Evolutionary conservation across 2,797 vertebrate species (phyloP).

Genomic region (Limnodromus scolopaceus): DNA sequence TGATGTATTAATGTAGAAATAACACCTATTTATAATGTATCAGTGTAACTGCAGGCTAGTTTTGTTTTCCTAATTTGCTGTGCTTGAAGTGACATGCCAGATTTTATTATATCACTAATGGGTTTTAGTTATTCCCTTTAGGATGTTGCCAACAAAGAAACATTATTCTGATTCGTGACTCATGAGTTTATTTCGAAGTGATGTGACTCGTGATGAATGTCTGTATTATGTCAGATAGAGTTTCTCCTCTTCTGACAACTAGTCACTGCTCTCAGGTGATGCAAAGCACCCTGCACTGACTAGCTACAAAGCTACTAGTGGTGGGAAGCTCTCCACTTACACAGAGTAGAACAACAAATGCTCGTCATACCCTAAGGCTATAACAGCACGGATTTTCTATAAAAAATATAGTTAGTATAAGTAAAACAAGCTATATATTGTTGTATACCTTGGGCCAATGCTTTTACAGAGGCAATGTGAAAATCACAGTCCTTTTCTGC

Average conservation of each 20-base stretch:
- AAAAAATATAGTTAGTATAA: background rate
- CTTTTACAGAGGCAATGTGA: background rate
- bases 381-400: background rate
- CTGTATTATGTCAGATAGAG: background rate
- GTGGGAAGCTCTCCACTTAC: background rate
- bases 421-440: background rate
- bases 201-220: background rate
- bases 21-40: slow-evolving; percentile 65
- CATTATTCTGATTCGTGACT: slow-evolving; percentile 38
- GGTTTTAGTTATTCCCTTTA: slow-evolving; percentile 52
- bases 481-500: background rate
- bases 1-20: slow-evolving; percentile 34
- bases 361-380: background rate
- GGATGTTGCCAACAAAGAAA: slow-evolving; percentile 21
- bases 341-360: background rate
- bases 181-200: slow-evolving; percentile 17
- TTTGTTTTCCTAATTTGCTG: slow-evolving; percentile 61
- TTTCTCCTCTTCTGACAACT: background rate
- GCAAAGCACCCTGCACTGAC: background rate
- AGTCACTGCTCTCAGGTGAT: background rate
- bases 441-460: background rate
- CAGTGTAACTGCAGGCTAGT: slow-evolving; percentile 49
- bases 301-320: background rate
- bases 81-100: slow-evolving; percentile 41
- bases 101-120: slow-evolving; percentile 49